Evolutionary conservation across 2,888 invertebrate species (phyloP), one percentile per base, ranked within the genome.

Genomic region (Macaria liturata): DNA sequence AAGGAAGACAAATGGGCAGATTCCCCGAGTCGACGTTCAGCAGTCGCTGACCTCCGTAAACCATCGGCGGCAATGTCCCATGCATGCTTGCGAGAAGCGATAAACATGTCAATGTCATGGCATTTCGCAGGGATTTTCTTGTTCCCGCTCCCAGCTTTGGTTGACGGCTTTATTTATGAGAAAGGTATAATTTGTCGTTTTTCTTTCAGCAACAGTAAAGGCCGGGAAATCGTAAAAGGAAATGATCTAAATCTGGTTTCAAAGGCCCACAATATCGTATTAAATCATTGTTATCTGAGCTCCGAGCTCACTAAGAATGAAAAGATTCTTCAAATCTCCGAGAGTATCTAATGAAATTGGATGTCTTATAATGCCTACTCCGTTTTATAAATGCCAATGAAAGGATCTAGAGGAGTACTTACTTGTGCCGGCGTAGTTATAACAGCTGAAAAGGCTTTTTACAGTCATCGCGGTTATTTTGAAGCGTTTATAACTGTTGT

Each of bases 101-200:
- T 57, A 60, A 63, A 59, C 59, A 56, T 57, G 55, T 59, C 62
- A 62, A 59, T 40, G 53, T 57, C 57, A 59, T 47, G 50, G 58
- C 49, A 58, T 54, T 62, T 57, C 43, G 51, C 57, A 47, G 40
- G 46, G 49, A 61, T 59, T 62, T 52, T 56, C 56, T 54, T 42
- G 34, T 54, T 53, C 6, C 47, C 37, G 20, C 46, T 53, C 8
- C 9, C 46, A 46, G 48, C 54, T 57, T 46, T 50, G 31, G 30
- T 47, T 53, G 46, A 48, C 31, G 39, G 30, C 50, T 39, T 54
- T 39, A 31, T 48, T 54, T 49, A 49, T 45, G 48, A 34, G 32
- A 49, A 49, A 49, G 34, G 54, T 40, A 59, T 47, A 46, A 55
- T 52, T 55, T 54, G 37, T 43, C 42, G 49, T 49, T 49, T 49